These are phyloP conservation scores for Tillus elongatus DNA, from an alignment of 2,888 invertebrate genomes.

Conservation along the genomic window DNA sequence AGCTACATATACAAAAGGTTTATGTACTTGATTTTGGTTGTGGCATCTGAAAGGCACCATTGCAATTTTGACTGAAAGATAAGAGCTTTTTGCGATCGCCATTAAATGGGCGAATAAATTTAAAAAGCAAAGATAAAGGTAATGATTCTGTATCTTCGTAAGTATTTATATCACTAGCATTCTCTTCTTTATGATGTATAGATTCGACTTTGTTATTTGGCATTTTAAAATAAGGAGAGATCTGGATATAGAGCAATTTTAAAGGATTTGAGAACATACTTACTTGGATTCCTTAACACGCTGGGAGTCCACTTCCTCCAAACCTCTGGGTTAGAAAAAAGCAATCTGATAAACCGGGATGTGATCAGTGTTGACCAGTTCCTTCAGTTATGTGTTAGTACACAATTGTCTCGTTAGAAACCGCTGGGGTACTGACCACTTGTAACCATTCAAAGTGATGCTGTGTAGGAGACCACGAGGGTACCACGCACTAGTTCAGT, in stretches of 20 bases:
- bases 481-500: neutral
- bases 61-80: neutral
- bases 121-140: neutral
- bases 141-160: neutral
- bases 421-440: no score
- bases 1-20: neutral
- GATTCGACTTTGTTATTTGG: no score
- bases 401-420: no score
- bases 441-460: no score
- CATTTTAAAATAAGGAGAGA: neutral
- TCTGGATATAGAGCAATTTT: conserved; percentile 1
- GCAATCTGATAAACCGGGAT: no score
- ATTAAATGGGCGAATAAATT: neutral
- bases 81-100: conserved; percentile 1
- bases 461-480: conserved; percentile 1
- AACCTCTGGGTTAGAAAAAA: neutral
- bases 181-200: no score
- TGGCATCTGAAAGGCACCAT: conserved; percentile 2
- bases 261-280: neutral
- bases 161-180: neutral
- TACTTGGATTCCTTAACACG: neutral
- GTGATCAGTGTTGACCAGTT: no score
- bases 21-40: neutral
- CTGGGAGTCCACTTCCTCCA: conserved; percentile 3
- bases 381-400: neutral